A percentile compares a stretch with the other conserved stretches of the same genome.
Conservation (phyloP, 2,888 invertebrate species). For the Chrysolina haemoptera region DNA sequence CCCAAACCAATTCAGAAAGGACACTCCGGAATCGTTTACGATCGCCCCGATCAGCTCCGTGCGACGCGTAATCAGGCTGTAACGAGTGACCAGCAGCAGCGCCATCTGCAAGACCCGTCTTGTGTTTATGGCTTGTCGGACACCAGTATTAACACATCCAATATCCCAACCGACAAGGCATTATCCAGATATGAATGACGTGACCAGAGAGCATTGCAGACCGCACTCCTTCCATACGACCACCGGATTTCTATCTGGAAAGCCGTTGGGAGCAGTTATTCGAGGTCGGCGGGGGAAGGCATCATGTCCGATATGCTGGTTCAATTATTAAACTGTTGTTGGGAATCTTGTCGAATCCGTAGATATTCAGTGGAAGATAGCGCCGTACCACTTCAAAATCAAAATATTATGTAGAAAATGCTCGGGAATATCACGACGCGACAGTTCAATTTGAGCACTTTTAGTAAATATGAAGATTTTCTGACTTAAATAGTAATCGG, state of each 20-base stretch:
- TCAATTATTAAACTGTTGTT: conserved; percentile 44
- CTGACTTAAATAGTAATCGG: no score
- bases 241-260: conserved; percentile 46
- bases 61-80: conserved; percentile 66
- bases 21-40: conserved; percentile 45
- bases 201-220: conserved; percentile 60
- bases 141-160: conserved; percentile 71
- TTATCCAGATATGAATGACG: conserved; percentile 71
- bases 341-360: conserved; percentile 21
- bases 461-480: no score
- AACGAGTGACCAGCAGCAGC: conserved; percentile 65
- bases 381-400: neutral
- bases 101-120: conserved; percentile 69
- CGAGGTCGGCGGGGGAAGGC: conserved; percentile 18
- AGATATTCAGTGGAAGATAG: neutral
- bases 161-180: conserved; percentile 68
- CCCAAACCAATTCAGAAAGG: conserved; percentile 29
- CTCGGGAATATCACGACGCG: neutral
- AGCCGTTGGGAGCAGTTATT: conserved; percentile 40
- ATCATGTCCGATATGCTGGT: conserved; percentile 26
- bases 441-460: no score
- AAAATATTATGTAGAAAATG: neutral
- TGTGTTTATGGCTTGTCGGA: conserved; percentile 70
- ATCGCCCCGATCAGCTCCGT: conserved; percentile 45
- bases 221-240: conserved; percentile 53